phyloP scores from a whole-genome alignment of 2,888 invertebrate genomes.

The Eupeodes luniger region DNA sequence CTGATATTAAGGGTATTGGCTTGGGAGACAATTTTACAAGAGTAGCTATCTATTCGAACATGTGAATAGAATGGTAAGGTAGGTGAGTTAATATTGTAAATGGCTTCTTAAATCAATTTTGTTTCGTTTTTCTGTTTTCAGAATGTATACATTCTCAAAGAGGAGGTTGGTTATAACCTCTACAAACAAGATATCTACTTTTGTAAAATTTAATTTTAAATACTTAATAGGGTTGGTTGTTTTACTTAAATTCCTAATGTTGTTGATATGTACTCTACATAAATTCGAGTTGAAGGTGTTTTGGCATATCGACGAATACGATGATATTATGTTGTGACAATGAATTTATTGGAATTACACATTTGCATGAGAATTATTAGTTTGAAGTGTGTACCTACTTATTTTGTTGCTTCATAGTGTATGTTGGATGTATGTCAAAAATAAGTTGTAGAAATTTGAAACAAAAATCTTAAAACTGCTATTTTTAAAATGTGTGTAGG shows the following conservation, averaged over 20 bases:
- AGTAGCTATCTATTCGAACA: too few species aligned
- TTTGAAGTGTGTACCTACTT: too few species aligned
- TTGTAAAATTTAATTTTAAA: conserved; percentile 9
- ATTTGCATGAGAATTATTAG: background rate
- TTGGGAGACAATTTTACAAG: background rate
- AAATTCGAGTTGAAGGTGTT: conserved; percentile 23
- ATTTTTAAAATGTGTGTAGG: too few species aligned
- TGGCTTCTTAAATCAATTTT: conserved; percentile 67
- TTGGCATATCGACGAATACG: background rate
- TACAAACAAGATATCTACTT: background rate
- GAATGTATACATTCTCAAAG: conserved; percentile 9
- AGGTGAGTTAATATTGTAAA: conserved; percentile 52
- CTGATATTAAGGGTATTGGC: background rate
- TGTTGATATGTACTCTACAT: background rate
- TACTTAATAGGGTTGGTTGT: background rate
- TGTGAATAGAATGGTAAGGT: background rate
- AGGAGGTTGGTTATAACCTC: background rate
- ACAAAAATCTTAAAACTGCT: too few species aligned
- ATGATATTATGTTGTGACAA: conserved; percentile 8
- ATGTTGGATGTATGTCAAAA: too few species aligned
- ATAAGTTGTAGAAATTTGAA: too few species aligned
- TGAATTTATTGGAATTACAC: conserved; percentile 29
- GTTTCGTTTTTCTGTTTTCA: conserved; percentile 6
- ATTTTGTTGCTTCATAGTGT: too few species aligned
- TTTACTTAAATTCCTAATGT: background rate